Base-by-base conservation (phyloP, 64 coral and sea anemone genomes). In the Orbicella faveolata region DNA sequence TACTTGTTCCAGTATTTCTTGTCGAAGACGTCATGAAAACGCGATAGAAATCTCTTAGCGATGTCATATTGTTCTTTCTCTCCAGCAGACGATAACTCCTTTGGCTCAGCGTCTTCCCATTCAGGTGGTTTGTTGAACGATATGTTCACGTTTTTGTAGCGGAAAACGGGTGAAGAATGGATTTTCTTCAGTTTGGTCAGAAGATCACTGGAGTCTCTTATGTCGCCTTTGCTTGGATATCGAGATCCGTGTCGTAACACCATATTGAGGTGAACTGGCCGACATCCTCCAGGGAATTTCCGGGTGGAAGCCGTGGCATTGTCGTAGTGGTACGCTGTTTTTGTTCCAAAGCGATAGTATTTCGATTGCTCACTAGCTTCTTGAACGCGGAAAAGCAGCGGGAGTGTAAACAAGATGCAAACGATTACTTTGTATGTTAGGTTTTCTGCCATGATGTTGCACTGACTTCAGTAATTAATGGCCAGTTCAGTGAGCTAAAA, bases 221-320 rank as follows among this genome's bases (percentile, higher is more conserved):
- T 81, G 55, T 86, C 75, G 18, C 64, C 65, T 33, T 61, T 79
- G 23, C 88, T 84, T 18, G 94, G 94, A 80, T 83, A 93, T 41
- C 94, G 75, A 4, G 88, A 86, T 0, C 94, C 94, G 54, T 96
- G 94, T 0, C 91, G 90, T 41, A 88, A 48, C 0, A 96, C 57
- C 80, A 96, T 83, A 18, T 96, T 90, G 6, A 96, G 19, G 23
- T 93, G 91, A 33, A 90, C 69, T 34, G 91, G 72, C 3, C 63
- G 39, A 75, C 91, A 96, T 26, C 73, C 67, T 35, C 55, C 6
- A 15, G 91, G 88, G 1, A 12, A n/a, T 51, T 36, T 52, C 18
- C 76, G 11, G 19, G 51, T 36, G 23, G 74, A 76, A 84, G 9
- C 62, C 3, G 87, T 78, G 30, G 52, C 10, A 10, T 63, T 9